Percentiles rank a stretch among this genome's conserved stretches.
These are phyloP conservation scores for Ursus arctos DNA, from an alignment of 2,113 vertebrate genomes.

Conservation along the genomic window DNA sequence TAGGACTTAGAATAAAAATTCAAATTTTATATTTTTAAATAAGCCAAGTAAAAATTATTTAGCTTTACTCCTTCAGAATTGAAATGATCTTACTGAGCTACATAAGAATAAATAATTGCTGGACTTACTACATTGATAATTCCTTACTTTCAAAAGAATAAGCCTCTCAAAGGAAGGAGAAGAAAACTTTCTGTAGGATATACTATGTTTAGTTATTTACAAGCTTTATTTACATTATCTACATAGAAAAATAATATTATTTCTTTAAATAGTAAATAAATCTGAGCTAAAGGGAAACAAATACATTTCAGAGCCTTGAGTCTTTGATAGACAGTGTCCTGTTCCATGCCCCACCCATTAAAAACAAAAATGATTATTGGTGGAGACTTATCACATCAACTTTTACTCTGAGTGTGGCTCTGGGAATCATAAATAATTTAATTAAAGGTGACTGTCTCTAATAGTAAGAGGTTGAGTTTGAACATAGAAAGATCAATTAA, in stretches of 20 bases:
- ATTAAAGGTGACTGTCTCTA: background rate
- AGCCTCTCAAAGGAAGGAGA: background rate
- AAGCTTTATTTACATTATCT: background rate
- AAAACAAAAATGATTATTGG: background rate
- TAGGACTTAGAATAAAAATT: background rate
- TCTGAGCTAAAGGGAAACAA: background rate
- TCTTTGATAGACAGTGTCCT: background rate
- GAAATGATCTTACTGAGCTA: background rate
- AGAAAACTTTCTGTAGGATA: background rate
- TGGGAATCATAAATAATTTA: background rate
- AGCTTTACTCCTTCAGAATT: background rate
- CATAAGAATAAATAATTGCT: background rate
- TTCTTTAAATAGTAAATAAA: background rate
- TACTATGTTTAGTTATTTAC: background rate
- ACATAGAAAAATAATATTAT: background rate
- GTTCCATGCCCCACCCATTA: background rate
- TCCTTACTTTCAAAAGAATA: background rate
- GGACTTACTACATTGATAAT: background rate
- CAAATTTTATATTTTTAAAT: slow-evolving; percentile 4
- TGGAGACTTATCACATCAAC: background rate
- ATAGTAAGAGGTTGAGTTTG: background rate
- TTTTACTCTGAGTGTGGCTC: background rate
- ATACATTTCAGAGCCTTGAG: background rate
- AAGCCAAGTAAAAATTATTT: background rate
- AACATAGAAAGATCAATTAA: background rate